phyloP scores from a whole-genome alignment of 2,797 vertebrate species.

The Gadopsis bispinosus region DNA sequence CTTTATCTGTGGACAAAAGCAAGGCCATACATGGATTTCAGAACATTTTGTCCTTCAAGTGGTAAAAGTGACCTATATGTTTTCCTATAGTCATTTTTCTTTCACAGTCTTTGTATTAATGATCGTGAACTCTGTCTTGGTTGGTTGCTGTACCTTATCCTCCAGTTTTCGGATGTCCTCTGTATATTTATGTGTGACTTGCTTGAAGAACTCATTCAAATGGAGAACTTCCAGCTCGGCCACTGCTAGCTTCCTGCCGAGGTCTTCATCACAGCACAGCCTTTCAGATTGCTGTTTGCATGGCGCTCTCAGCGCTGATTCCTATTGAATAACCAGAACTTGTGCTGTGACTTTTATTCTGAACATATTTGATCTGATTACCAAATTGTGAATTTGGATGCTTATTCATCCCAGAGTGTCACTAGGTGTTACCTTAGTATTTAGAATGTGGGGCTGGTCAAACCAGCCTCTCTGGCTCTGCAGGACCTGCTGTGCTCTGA shows the following conservation, averaged over 20 bases:
- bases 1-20: slow-evolving; percentile 85
- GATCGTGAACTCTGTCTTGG: background rate
- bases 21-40: background rate
- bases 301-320: slow-evolving; percentile 23
- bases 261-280: slow-evolving; percentile 85
- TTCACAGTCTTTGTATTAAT: background rate
- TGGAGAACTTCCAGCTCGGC: slow-evolving; percentile 90
- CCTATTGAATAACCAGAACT: slow-evolving; percentile 45
- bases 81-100: background rate
- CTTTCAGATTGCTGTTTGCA: slow-evolving; percentile 78
- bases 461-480: slow-evolving; percentile 87
- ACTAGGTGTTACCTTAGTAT: slow-evolving; percentile 84
- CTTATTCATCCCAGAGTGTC: background rate
- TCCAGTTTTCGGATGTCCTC: slow-evolving; percentile 95
- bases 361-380: background rate
- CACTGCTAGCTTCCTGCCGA: slow-evolving; percentile 86
- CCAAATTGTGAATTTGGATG: background rate
- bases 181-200: slow-evolving; percentile 88
- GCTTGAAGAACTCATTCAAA: slow-evolving; percentile 90
- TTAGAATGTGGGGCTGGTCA: slow-evolving; percentile 84
- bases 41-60: background rate
- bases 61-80: background rate
- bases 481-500: slow-evolving; percentile 90
- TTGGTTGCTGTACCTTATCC: slow-evolving; percentile 87
- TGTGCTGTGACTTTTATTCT: background rate